phyloP scores from a whole-genome alignment of 2,797 vertebrate species.

The Hippocampus kuda region DNA sequence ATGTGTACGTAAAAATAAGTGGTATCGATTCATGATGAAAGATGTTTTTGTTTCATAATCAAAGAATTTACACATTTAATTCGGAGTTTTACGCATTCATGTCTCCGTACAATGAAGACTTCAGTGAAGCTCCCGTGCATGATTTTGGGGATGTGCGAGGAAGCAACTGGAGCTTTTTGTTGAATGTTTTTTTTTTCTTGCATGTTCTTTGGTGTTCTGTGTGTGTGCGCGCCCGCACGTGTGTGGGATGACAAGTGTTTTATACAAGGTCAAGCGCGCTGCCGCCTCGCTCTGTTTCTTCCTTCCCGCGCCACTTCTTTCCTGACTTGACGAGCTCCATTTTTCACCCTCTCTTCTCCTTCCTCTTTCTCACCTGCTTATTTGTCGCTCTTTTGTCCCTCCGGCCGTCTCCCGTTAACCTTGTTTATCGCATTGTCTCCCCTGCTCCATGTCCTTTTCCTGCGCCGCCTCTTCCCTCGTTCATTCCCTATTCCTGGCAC shows the following conservation, averaged over 20 bases:
- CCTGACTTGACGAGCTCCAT: slow-evolving; percentile 11
- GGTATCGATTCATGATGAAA: too few relatives aligned
- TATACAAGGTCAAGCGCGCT: not conserved
- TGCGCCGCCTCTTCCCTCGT: slow-evolving; percentile 4
- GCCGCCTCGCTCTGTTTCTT: slow-evolving; percentile 29
- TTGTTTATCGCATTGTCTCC: slow-evolving; percentile 40
- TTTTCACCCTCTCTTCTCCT: slow-evolving; percentile 9
- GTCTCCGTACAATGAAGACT: too few relatives aligned
- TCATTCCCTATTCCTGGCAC: slow-evolving; percentile 30
- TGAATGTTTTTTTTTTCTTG: not conserved
- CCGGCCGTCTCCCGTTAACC: slow-evolving; percentile 48
- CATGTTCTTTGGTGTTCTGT: not conserved
- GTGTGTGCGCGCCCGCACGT: not conserved
- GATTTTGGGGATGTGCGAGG: not conserved
- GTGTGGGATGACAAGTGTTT: not conserved
- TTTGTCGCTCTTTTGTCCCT: slow-evolving; percentile 41
- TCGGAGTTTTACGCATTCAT: too few relatives aligned
- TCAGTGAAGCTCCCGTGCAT: too few relatives aligned
- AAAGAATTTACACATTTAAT: too few relatives aligned
- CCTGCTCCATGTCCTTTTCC: not conserved
- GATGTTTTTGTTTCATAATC: too few relatives aligned
- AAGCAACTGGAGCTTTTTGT: not conserved
- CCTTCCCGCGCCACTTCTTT: slow-evolving; percentile 20
- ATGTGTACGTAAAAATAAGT: too few relatives aligned
- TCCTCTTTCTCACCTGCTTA: slow-evolving; percentile 13